Evolutionary conservation across 92 coral and sea anemone genomes (phyloP).

Genomic region (Phymanthus crucifer): DNA sequence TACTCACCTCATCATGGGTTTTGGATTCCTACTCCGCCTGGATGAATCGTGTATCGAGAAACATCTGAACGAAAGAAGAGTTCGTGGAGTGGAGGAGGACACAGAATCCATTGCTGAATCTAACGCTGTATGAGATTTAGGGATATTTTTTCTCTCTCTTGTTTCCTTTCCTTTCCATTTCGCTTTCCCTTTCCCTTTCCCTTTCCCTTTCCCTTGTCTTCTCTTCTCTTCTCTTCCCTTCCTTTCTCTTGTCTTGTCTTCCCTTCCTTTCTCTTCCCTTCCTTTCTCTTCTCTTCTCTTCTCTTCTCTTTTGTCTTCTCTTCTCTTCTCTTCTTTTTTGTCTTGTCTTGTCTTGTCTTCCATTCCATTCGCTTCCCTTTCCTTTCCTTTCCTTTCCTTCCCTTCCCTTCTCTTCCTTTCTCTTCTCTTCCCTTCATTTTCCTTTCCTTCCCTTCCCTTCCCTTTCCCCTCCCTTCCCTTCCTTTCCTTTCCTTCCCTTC

Average conservation of each 20-base stretch:
- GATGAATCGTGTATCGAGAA: conserved; percentile 84
- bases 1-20: conserved; percentile 90
- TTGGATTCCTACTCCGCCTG: conserved; percentile 81
- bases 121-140: conserved; percentile 26
- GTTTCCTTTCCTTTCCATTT: neutral
- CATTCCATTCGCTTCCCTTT: too few species aligned
- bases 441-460: too few species aligned
- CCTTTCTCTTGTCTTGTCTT: neutral
- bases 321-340: too few species aligned
- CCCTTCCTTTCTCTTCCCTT: neutral
- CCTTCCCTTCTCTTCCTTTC: neutral
- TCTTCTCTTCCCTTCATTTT: too few species aligned
- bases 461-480: too few species aligned
- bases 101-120: conserved; percentile 55
- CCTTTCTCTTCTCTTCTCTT: neutral
- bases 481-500: too few species aligned
- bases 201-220: neutral
- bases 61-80: conserved; percentile 83
- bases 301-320: neutral
- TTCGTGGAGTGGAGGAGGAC: conserved; percentile 71
- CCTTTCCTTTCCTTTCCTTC: too few species aligned
- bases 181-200: too few species aligned
- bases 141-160: neutral
- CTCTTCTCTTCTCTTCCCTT: neutral
- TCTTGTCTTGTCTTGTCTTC: too few species aligned